Evolutionary conservation across 2,888 invertebrate genomes (phyloP), one percentile per base, ranked within the genome.

Genomic region (Cantharis lateralis): DNA sequence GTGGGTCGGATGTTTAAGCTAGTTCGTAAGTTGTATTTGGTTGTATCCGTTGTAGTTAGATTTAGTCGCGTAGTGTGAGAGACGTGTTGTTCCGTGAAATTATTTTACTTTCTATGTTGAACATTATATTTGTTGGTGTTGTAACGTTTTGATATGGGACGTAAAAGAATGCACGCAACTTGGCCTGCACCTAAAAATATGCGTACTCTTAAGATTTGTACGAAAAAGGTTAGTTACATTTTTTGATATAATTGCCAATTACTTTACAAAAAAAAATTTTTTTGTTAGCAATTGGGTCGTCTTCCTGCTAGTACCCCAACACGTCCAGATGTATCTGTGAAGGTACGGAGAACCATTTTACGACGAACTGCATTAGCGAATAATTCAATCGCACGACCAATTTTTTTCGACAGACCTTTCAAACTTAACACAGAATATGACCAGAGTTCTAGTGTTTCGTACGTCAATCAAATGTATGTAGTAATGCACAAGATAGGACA

Each of bases 391-490:
- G 75, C 76, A 10, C 71, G 32, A 0, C 71, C 77, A 5, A 63
- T 79, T 11, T 74, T 13, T 66, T 75, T 66, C 68, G n/a, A n/a
- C 0, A 32, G 61, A 0, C 71, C 70, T 85, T 85, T 81, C 15
- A 61, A 75, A 61, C 79, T 87, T 32, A 89, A 88, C 72, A 81
- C 86, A 5, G 79, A 84, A 10, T 89, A 89, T 78, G 88, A 90
- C 69, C 88, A 84, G 84, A 3, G 81, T 28, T 28, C 83, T 11
- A 84, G 85, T 62, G 73, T 77, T 13, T 86, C 91, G 2, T 94
- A 93, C 84, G 92, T 94, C 84, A 91, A 93, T 71, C 93, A 94
- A 85, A 91, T 92, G 81, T 95, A 93, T 85, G 88, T 89, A n/a
- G 88, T 91, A 24, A 87, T 91, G 15, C 87, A 88, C 5, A 91